These are phyloP conservation scores for Paracentrotus lividus DNA, from an alignment of 53 echinoderm and acorn worm species.

Conservation along the genomic window DNA sequence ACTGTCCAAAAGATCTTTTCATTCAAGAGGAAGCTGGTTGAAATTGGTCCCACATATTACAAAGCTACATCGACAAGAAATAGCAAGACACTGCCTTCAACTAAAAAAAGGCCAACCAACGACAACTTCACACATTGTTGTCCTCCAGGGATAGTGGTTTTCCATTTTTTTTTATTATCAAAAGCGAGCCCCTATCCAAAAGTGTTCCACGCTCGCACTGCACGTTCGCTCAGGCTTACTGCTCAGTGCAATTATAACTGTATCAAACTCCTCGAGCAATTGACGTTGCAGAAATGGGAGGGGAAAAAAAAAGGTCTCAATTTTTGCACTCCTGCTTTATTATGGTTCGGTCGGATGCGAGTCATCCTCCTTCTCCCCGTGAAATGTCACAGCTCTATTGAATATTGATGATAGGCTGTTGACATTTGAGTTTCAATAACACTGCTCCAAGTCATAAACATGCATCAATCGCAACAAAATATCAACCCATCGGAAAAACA, in stretches of 20 bases:
- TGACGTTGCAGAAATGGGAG: conserved; percentile 14
- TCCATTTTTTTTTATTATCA: conserved; percentile 16
- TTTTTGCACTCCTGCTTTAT: not conserved
- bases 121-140: not conserved
- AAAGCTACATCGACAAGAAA: conserved; percentile 8
- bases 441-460: conserved; percentile 40
- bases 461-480: conserved; percentile 36
- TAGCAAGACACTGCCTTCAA: not conserved
- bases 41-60: conserved; percentile 6
- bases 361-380: not conserved
- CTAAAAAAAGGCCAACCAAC: not conserved
- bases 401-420: conserved; percentile 50
- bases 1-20: too few species aligned
- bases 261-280: conserved; percentile 20
- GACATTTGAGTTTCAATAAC: conserved; percentile 53
- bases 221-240: not conserved
- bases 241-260: conserved; percentile 9
- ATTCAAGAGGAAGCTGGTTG: conserved; percentile 29
- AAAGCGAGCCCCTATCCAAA: not conserved
- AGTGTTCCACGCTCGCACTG: not conserved
- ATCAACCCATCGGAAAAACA: conserved; percentile 19
- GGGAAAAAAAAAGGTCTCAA: not conserved
- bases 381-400: not conserved
- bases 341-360: not conserved
- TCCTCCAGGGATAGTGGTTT: conserved; percentile 30